Percentiles rank a stretch among this genome's conserved stretches.
These are phyloP conservation scores for Drosophila sordidapex DNA, from an alignment of 2,888 invertebrate species.

Conservation along the genomic window DNA sequence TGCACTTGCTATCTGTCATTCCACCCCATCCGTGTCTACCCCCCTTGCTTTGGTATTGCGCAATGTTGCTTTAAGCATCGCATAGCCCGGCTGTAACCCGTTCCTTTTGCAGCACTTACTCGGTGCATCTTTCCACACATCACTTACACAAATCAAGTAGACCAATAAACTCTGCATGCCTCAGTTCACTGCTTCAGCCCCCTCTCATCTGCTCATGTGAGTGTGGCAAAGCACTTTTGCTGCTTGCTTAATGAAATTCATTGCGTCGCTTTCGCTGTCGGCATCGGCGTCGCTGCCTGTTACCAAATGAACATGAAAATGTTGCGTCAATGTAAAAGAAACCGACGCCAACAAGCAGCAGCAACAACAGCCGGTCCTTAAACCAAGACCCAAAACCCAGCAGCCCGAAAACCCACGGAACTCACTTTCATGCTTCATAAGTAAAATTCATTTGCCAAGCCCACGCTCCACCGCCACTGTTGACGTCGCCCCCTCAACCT, in stretches of 20 bases:
- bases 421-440: constrained; percentile 79
- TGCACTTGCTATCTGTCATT: constrained; percentile 7
- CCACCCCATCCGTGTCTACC: not conserved
- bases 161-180: constrained; percentile 63
- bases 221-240: constrained; percentile 55
- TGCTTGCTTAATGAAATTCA: constrained; percentile 77
- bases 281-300: constrained; percentile 41
- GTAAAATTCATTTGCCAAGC: constrained; percentile 75
- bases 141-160: constrained; percentile 73
- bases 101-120: constrained; percentile 24
- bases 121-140: constrained; percentile 49
- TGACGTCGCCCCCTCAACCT: not conserved
- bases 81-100: constrained; percentile 8
- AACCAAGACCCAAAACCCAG: constrained; percentile 14
- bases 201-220: constrained; percentile 5
- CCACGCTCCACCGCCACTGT: constrained; percentile 23
- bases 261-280: constrained; percentile 46
- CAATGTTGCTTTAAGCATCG: not conserved
- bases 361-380: constrained; percentile 10
- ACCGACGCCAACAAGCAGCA: constrained; percentile 23
- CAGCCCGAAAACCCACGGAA: constrained; percentile 47
- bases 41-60: not conserved
- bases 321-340: constrained; percentile 44
- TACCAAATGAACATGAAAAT: constrained; percentile 75
- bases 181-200: not conserved